Evolutionary conservation across 1,140 invertebrate species (phyloP).

Genomic region (Eubasilissa regina): DNA sequence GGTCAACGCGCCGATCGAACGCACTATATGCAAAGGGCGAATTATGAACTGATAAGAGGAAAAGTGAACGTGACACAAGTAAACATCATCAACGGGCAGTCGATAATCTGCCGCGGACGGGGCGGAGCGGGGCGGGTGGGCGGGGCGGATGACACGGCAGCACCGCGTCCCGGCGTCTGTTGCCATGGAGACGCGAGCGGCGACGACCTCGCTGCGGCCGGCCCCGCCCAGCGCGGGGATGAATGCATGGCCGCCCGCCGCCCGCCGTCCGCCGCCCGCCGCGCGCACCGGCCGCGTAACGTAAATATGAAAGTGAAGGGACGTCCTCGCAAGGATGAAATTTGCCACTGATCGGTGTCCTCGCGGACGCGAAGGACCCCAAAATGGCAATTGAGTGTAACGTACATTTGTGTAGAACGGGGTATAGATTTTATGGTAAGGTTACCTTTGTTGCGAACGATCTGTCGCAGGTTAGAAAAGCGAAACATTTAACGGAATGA

Average conservation of each 20-base stretch:
- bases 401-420: too few species aligned
- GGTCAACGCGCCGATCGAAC: not conserved
- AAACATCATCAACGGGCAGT: conserved; percentile 33
- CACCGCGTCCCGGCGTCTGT: conserved; percentile 67
- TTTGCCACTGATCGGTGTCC: too few species aligned
- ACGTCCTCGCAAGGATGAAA: not conserved
- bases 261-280: not conserved
- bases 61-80: conserved; percentile 30
- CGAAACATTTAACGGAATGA: too few species aligned
- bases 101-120: conserved; percentile 34
- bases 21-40: not conserved
- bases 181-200: conserved; percentile 69
- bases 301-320: conserved; percentile 32
- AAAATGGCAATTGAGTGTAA: too few species aligned
- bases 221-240: conserved; percentile 38
- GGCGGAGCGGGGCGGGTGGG: not conserved
- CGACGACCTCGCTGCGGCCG: conserved; percentile 61
- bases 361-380: too few species aligned
- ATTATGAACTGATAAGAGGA: conserved; percentile 1
- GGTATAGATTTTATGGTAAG: too few species aligned
- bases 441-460: too few species aligned
- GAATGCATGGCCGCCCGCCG: conserved; percentile 5
- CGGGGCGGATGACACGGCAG: conserved; percentile 20
- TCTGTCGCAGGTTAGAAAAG: too few species aligned
- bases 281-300: not conserved